Conservation (phyloP, 2,797 vertebrate genomes). For the Mycteria americana region DNA sequence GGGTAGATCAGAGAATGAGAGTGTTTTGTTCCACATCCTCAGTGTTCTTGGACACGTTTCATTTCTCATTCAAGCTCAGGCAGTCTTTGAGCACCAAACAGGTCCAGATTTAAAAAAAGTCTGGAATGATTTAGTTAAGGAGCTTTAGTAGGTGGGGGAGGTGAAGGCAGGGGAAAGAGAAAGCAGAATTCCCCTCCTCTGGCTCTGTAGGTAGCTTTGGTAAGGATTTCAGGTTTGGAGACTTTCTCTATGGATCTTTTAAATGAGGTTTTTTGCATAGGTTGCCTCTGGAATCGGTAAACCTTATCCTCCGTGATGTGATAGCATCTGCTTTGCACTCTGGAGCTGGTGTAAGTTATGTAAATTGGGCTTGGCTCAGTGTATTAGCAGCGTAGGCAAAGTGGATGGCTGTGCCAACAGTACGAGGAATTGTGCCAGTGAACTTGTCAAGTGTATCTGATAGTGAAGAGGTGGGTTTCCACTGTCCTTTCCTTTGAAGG, state of each 20-base stretch:
- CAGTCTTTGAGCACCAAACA: neutral
- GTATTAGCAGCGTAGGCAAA: no score
- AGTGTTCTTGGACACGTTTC: neutral
- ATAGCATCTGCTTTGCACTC: neutral
- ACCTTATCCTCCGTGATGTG: accelerated
- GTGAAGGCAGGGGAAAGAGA: neutral
- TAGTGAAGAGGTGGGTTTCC: neutral
- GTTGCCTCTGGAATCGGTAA: neutral
- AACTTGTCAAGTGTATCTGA: neutral
- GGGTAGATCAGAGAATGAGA: neutral
- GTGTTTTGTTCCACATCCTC: neutral
- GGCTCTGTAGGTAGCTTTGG: neutral
- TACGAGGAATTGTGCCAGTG: neutral
- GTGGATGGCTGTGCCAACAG: neutral
- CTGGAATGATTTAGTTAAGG: neutral
- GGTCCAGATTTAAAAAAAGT: neutral
- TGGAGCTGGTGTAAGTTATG: neutral
- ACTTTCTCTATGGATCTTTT: neutral
- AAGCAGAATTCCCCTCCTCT: neutral
- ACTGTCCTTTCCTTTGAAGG: neutral
- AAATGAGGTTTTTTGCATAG: neutral
- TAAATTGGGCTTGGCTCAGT: neutral
- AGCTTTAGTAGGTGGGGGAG: neutral
- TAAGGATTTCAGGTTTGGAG: neutral
- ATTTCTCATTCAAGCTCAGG: neutral